Conservation (phyloP, 2,797 vertebrate genomes). For the Aldrovandia affinis region DNA sequence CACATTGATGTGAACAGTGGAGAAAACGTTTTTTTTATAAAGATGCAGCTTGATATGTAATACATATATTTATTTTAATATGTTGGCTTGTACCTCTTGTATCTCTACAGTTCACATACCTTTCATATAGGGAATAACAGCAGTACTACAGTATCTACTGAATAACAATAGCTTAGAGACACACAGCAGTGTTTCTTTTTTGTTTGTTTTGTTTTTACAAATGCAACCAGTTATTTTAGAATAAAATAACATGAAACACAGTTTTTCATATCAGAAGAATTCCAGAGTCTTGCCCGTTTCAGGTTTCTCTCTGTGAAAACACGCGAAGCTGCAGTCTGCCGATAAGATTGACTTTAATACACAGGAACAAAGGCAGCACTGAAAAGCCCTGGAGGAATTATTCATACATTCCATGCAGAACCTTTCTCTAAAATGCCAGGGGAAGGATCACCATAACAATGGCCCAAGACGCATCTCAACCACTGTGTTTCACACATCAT, state of each 20-base stretch:
- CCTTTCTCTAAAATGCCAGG: slow-evolving; percentile 13
- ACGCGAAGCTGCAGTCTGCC: background rate
- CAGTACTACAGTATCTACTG: no score
- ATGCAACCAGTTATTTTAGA: background rate
- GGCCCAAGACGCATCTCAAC: background rate
- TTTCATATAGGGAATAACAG: no score
- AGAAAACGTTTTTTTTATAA: no score
- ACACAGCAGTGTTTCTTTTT: no score
- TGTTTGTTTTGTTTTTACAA: background rate
- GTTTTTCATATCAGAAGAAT: background rate
- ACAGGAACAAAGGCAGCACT: background rate
- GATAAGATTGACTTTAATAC: background rate
- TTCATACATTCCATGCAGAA: background rate
- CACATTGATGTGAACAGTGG: no score
- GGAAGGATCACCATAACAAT: slow-evolving; percentile 16
- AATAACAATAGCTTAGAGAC: background rate
- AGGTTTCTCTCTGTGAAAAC: background rate
- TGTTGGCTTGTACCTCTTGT: no score
- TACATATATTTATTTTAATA: no score
- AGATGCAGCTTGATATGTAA: no score
- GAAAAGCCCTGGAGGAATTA: background rate
- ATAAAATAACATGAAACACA: background rate
- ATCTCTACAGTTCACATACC: no score
- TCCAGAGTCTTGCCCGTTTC: background rate
- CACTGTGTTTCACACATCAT: background rate